These are phyloP conservation scores for Trogon melanurus DNA, from an alignment of 2,113 vertebrate genomes.

Conservation along the genomic window DNA sequence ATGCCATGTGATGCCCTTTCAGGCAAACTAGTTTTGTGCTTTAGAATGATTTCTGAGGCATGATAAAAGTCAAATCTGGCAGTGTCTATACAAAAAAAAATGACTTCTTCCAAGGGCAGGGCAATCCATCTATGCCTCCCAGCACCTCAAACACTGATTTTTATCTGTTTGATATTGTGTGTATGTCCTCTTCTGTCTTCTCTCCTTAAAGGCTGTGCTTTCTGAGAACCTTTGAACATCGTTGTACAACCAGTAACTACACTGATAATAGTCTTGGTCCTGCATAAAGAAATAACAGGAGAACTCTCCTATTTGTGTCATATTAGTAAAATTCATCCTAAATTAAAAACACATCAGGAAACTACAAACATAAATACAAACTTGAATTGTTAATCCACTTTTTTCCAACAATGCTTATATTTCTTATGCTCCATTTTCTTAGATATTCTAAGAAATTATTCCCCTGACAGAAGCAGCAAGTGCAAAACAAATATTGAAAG, in stretches of 20 bases:
- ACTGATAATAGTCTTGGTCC: neutral
- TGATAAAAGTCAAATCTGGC: conserved; percentile 6
- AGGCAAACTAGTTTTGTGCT: neutral
- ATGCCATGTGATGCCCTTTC: conserved; percentile 52
- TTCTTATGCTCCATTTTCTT: neutral
- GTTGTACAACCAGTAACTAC: neutral
- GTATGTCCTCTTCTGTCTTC: neutral
- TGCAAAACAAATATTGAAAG: neutral
- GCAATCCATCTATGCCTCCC: neutral
- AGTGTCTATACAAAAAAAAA: neutral
- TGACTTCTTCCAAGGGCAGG: neutral
- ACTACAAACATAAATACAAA: neutral
- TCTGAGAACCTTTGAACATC: neutral
- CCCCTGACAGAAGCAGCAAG: neutral
- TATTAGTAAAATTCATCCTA: neutral
- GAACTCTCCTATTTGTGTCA: neutral
- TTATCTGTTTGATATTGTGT: neutral
- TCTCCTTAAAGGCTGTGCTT: neutral
- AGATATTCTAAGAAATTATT: neutral
- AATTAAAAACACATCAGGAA: neutral
- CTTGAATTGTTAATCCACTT: neutral
- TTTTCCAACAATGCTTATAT: neutral
- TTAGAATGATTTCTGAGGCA: conserved; percentile 16
- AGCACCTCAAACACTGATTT: neutral
- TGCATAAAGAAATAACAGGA: neutral